These are phyloP conservation scores for Puffinus mauretanicus DNA, from an alignment of 2,113 vertebrate species.

Conservation along the genomic window DNA sequence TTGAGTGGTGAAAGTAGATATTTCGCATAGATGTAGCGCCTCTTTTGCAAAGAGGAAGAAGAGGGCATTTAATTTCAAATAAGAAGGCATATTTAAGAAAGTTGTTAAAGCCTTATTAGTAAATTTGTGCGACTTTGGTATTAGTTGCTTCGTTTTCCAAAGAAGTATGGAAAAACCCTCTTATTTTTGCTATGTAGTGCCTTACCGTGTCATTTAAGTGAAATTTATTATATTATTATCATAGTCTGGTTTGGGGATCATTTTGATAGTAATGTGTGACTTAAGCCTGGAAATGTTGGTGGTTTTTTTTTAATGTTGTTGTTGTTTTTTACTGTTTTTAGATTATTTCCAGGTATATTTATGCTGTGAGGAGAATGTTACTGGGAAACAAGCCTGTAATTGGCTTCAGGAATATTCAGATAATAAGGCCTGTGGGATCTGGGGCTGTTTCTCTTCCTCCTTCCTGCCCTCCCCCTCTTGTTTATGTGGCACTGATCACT, in stretches of 20 bases:
- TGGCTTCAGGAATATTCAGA: not conserved
- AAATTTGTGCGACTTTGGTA: not conserved
- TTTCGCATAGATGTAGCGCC: not conserved
- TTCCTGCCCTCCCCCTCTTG: not conserved
- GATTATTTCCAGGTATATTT: not conserved
- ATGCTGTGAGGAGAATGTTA: not conserved
- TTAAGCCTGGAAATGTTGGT: not conserved
- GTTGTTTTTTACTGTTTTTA: not conserved
- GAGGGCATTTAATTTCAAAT: not conserved
- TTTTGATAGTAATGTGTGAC: not conserved
- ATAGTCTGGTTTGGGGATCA: not conserved
- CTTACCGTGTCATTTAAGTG: not conserved
- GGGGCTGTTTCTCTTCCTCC: not conserved
- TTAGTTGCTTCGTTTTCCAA: not conserved
- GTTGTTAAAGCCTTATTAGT: not conserved
- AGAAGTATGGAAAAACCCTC: not conserved
- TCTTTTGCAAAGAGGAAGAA: not conserved
- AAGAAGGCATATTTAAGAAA: not conserved
- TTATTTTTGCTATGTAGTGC: not conserved
- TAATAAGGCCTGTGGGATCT: conserved; percentile 22
- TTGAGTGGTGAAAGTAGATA: not conserved
- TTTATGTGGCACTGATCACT: not conserved
- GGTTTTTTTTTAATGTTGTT: not conserved
- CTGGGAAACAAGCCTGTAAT: not conserved
- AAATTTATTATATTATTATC: not conserved